Conservation (phyloP, 2,113 vertebrate genomes). For the Callospermophilus lateralis region DNA sequence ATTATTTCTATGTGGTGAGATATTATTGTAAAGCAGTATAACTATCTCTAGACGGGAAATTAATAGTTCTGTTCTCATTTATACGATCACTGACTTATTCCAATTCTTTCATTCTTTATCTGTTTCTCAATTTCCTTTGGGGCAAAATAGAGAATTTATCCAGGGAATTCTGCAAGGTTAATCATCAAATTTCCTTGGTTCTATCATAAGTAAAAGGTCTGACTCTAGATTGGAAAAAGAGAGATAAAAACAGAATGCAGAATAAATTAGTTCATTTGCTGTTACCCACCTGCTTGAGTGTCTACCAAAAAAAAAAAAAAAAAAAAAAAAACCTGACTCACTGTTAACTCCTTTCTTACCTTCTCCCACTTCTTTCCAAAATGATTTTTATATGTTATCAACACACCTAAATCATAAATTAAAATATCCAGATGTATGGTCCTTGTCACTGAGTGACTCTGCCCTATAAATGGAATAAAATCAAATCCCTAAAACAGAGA, state of each 20-base stretch:
- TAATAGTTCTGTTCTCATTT: background rate
- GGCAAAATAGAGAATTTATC: background rate
- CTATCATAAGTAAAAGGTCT: background rate
- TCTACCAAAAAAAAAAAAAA: background rate
- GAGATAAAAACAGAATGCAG: background rate
- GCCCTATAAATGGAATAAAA: background rate
- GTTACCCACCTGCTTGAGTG: background rate
- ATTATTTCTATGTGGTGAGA: background rate
- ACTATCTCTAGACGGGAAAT: background rate
- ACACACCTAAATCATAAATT: background rate
- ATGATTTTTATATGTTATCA: conserved; percentile 15
- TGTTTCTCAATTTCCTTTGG: background rate
- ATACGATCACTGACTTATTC: background rate
- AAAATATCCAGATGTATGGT: background rate
- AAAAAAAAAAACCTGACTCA: background rate
- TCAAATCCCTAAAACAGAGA: background rate
- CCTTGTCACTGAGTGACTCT: background rate
- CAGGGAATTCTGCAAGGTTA: background rate
- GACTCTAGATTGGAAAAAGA: background rate
- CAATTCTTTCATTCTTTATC: background rate
- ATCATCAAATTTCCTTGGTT: background rate
- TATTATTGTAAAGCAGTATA: background rate
- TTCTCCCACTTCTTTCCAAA: background rate
- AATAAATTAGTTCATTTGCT: background rate
- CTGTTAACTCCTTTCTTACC: background rate